phyloP scores from a whole-genome alignment of 2,888 invertebrate species.

The Dolomedes plantarius region DNA sequence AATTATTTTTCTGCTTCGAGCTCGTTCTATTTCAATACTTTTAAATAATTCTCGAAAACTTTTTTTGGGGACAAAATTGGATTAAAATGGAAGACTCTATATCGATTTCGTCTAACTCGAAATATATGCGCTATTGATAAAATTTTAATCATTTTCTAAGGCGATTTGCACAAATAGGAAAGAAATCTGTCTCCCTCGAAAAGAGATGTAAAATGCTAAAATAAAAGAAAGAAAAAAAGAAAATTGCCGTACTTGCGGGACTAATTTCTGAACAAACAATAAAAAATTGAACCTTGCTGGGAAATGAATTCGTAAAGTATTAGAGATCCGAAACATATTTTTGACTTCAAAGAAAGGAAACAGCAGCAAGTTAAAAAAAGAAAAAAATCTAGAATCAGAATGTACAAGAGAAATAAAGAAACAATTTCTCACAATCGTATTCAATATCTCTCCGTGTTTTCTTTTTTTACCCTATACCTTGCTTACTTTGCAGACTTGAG shows the following conservation, averaged over 20 bases:
- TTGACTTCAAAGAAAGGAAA: conserved; percentile 24
- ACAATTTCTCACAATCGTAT: conserved; percentile 62
- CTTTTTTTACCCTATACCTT: conserved; percentile 31
- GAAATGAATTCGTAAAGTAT: conserved; percentile 40
- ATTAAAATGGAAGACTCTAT: too few relatives aligned
- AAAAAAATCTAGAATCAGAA: background rate
- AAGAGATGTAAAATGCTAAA: background rate
- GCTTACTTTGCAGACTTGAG: conserved; percentile 9
- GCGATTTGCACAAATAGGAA: background rate
- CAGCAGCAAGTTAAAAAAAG: background rate
- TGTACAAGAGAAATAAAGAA: conserved; percentile 35
- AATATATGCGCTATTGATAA: too few relatives aligned
- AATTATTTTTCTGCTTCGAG: too few relatives aligned
- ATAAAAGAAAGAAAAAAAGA: background rate
- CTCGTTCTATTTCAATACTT: too few relatives aligned
- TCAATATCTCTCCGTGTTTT: conserved; percentile 35
- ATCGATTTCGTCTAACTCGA: too few relatives aligned
- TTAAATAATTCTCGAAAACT: too few relatives aligned
- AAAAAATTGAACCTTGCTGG: conserved; percentile 24
- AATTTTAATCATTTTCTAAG: background rate
- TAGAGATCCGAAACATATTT: conserved; percentile 49
- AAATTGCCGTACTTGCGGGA: background rate
- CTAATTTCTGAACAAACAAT: conserved; percentile 7
- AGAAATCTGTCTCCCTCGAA: background rate
- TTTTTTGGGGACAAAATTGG: too few relatives aligned